Base-by-base conservation (phyloP, 1,140 invertebrate species). In the Drosophila ambigua region DNA sequence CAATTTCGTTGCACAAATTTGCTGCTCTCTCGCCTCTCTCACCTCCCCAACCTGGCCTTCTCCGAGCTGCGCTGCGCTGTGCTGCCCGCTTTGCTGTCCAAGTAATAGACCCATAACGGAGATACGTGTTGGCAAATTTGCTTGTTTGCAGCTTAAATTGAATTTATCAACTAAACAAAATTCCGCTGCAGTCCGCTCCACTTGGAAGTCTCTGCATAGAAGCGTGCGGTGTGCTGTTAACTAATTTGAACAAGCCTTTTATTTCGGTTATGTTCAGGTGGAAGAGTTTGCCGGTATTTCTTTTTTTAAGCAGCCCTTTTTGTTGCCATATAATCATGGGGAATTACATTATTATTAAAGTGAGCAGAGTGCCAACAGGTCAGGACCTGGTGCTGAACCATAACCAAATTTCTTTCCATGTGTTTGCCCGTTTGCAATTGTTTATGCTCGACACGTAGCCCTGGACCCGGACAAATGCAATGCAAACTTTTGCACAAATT, bases 401-500 rank as follows among this genome's bases (percentile, higher is more conserved):
- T 41, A 26, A 15, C 9, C 15, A 15, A n/a, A 15, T 45, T 15
- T 24, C 45, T 28, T 39, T 45, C 53, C 35, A 28, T 13, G 20
- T 54, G 20, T 26, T 28, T 20, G 39, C 61, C 64, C 39, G 51
- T 71, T 51, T 15, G 31, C 3, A 13, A 61, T 79, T 71, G 69
- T 53, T 77, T 87, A 82, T 85, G 82, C 83, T 59, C 58, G 74
- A 63, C 82, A 85, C 79, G 82, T 82, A 63, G 82, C 62, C 61
- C 52, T 39, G 11, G 45, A 31, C 13, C 64, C 58, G 65, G 51
- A 45, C 77, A 71, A 84, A 85, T 85, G 72, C 77, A 69, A 63
- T 80, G 72, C 77, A 82, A 87, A 88, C 79, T 87, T 85, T 87
- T 88, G 66, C 58, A 54, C 78, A 88, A 88, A 87, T 82, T 88